phyloP scores from a whole-genome alignment of 2,113 vertebrate species.

The Atractosteus spatula region DNA sequence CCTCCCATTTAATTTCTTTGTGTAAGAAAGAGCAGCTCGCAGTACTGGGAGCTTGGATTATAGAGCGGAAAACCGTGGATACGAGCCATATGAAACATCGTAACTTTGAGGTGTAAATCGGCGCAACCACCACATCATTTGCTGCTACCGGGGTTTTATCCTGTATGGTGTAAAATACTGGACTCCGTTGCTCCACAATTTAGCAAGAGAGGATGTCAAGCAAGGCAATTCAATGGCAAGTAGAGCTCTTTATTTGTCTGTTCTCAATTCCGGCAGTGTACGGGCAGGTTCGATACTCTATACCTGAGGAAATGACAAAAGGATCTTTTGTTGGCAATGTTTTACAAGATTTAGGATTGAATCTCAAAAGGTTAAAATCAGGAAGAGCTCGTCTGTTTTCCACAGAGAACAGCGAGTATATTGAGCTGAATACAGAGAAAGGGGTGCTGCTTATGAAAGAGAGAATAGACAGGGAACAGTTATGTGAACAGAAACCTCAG shows the following conservation, averaged over 20 bases:
- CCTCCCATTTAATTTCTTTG: constrained; percentile 6
- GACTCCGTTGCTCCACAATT: too few relatives aligned
- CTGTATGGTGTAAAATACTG: too few relatives aligned
- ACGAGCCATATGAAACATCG: not conserved
- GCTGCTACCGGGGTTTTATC: not conserved
- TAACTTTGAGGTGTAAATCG: not conserved
- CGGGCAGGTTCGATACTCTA: constrained; percentile 8
- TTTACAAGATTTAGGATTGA: constrained; percentile 33
- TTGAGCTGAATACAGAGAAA: constrained; percentile 44
- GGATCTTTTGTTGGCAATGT: constrained; percentile 6
- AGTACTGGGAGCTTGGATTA: not conserved
- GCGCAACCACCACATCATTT: not conserved
- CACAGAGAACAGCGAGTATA: constrained; percentile 34
- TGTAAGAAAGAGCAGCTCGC: not conserved
- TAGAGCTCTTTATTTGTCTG: not conserved
- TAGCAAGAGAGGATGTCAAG: not conserved
- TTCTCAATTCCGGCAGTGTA: too few relatives aligned
- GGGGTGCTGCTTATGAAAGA: constrained; percentile 58
- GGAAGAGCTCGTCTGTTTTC: constrained; percentile 35
- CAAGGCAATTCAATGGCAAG: not conserved
- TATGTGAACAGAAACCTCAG: constrained; percentile 45
- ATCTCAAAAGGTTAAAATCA: constrained; percentile 27
- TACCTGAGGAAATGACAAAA: constrained; percentile 9
- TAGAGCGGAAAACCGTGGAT: not conserved
- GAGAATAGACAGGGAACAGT: constrained; percentile 61